Percentiles rank a stretch among this genome's conserved stretches.
phyloP scores from a whole-genome alignment of 2,113 vertebrate species.

The Cathartes aura region DNA sequence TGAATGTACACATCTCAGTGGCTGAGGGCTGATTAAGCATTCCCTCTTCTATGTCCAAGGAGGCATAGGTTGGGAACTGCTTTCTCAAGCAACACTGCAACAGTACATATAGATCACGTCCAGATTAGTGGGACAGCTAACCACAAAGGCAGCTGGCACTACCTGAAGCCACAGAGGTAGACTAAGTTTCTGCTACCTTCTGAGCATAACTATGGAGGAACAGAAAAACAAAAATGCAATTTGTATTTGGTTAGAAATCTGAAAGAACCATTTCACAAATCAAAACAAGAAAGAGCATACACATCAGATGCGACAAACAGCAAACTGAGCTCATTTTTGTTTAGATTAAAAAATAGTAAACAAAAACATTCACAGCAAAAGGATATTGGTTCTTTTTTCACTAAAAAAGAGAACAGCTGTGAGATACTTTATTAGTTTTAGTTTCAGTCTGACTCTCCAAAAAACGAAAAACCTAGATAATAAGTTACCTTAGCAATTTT shows the following conservation, averaged over 20 bases:
- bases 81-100: background rate
- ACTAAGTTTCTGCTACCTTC: background rate
- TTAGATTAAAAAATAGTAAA: background rate
- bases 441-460: background rate
- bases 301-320: background rate
- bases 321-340: background rate
- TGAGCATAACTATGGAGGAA: background rate
- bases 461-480: background rate
- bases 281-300: background rate
- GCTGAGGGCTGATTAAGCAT: background rate
- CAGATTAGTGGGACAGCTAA: background rate
- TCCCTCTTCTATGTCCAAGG: background rate
- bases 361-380: background rate
- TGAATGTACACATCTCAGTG: accelerated
- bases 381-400: background rate
- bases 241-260: background rate
- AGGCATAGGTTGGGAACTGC: background rate
- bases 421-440: background rate
- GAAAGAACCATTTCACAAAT: background rate
- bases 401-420: background rate
- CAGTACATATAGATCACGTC: accelerated
- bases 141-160: background rate
- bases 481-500: constrained; percentile 93
- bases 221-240: background rate
- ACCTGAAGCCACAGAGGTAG: background rate